phyloP scores from a whole-genome alignment of 2,113 vertebrate genomes.

The Tragelaphus imberbis region DNA sequence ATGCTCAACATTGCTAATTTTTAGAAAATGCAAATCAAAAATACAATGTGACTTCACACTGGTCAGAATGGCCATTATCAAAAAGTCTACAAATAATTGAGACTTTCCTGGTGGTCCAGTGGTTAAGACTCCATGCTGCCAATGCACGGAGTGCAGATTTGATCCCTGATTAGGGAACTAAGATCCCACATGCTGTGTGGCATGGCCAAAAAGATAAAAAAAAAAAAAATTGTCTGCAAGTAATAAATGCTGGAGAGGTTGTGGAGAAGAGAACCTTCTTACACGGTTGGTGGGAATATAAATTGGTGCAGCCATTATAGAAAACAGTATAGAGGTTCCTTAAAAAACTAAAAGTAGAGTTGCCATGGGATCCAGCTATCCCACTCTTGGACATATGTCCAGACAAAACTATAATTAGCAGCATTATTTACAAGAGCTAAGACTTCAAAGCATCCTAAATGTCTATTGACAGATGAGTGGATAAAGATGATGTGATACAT shows the following conservation, averaged over 20 bases:
- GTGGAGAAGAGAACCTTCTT: not conserved
- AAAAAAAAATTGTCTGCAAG: not conserved
- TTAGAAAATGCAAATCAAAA: not conserved
- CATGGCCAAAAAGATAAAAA: not conserved
- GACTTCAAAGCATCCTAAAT: not conserved
- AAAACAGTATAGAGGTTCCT: not conserved
- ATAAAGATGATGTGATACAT: not conserved
- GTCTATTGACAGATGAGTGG: not conserved
- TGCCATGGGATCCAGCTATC: not conserved
- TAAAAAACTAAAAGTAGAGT: not conserved
- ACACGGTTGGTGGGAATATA: not conserved
- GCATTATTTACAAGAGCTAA: not conserved
- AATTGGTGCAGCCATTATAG: not conserved
- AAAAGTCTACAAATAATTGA: not conserved
- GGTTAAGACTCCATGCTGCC: not conserved
- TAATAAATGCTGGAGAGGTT: not conserved
- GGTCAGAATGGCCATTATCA: not conserved
- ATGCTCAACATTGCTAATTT: not conserved
- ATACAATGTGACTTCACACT: not conserved
- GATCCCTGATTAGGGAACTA: not conserved
- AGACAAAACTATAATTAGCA: not conserved
- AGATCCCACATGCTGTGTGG: not conserved
- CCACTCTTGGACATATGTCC: not conserved
- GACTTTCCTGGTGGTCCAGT: not conserved
- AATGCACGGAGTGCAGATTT: not conserved